Percentiles rank a stretch among this genome's conserved stretches.
These are phyloP conservation scores for Elephantulus edwardii DNA, from an alignment of 2,113 vertebrate species.

Conservation along the genomic window DNA sequence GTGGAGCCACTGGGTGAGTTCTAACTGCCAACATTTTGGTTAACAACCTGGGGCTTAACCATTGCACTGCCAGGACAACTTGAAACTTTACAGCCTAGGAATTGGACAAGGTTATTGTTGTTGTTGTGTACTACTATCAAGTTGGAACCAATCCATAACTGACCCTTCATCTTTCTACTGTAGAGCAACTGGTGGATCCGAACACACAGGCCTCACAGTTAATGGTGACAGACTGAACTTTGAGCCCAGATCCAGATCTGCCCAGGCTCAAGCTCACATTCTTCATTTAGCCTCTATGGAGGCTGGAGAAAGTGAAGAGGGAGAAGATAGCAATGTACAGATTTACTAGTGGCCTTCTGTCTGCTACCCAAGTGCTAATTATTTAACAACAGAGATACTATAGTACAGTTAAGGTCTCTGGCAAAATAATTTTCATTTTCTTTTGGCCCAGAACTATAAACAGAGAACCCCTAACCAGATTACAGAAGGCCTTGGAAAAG, in stretches of 20 bases:
- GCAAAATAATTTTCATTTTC: conserved; percentile 5
- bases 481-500: not conserved
- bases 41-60: not conserved
- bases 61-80: not conserved
- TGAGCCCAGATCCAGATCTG: not conserved
- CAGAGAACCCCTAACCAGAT: not conserved
- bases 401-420: not conserved
- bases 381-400: not conserved
- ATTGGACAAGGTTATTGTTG: not conserved
- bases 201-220: not conserved
- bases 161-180: too few species aligned
- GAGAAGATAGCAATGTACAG: not conserved
- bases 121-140: too few species aligned
- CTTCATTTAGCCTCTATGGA: not conserved
- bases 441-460: not conserved
- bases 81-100: not conserved
- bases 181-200: not conserved
- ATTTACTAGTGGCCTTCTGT: conserved; percentile 7
- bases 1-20: not conserved
- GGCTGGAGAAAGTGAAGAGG: not conserved
- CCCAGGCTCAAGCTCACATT: not conserved
- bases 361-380: not conserved
- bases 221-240: not conserved
- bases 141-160: too few species aligned
- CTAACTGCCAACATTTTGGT: not conserved